These are phyloP conservation scores for Theristicus caerulescens DNA, from an alignment of 2,113 vertebrate genomes.

Conservation along the genomic window DNA sequence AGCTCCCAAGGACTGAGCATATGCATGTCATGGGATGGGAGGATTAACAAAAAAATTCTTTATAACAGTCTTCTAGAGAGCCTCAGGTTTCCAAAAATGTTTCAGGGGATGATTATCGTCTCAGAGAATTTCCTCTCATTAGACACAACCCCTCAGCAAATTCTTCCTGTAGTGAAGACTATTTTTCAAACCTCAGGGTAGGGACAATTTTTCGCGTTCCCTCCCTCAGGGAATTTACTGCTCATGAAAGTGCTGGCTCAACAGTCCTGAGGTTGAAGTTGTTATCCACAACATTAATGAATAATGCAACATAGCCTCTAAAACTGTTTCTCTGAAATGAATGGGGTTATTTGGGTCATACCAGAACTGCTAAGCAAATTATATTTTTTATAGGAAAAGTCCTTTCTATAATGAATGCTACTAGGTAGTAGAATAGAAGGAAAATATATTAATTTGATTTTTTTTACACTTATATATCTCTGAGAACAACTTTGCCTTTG, in stretches of 20 bases:
- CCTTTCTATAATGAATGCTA: conserved; percentile 7
- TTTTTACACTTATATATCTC: neutral
- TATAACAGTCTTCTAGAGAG: neutral
- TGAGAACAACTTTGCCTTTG: neutral
- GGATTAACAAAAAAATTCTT: neutral
- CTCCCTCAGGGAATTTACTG: conserved; percentile 12
- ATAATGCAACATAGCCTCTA: conserved; percentile 54
- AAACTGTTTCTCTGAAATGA: conserved; percentile 64
- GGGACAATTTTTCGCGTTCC: neutral
- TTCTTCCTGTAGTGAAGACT: neutral
- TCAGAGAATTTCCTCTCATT: neutral
- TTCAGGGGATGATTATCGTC: neutral
- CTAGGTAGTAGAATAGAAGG: conserved; percentile 21
- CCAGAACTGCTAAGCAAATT: conserved; percentile 51
- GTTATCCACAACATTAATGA: conserved; percentile 60
- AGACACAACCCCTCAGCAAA: neutral
- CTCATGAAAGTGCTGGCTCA: conserved; percentile 43
- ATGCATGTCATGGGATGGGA: neutral
- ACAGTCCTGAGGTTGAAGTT: conserved; percentile 43
- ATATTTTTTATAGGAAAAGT: conserved; percentile 44
- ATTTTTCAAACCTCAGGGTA: conserved; percentile 36
- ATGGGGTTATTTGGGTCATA: conserved; percentile 68
- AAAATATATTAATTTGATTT: conserved; percentile 39
- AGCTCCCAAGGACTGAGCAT: neutral
- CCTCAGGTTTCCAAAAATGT: neutral